phyloP scores from a whole-genome alignment of 2,113 vertebrate species.

The Chloroceryle aenea region DNA sequence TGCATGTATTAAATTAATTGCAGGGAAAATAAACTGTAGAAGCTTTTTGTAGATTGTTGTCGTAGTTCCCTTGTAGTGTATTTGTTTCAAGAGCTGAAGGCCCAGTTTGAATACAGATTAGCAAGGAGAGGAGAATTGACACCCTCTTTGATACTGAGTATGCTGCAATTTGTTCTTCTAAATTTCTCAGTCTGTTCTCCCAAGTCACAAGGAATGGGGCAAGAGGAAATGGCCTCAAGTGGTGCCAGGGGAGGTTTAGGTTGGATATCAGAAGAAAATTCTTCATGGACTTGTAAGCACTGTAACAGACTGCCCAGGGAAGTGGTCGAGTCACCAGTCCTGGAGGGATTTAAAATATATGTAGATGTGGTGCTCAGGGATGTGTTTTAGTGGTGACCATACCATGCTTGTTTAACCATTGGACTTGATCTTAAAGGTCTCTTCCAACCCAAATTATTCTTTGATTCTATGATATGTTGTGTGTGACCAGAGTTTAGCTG shows the following conservation, averaged over 20 bases:
- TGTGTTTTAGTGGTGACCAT: not conserved
- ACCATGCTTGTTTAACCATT: not conserved
- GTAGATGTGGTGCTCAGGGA: not conserved
- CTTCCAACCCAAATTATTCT: not conserved
- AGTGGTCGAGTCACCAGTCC: not conserved
- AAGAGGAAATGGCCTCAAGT: not conserved
- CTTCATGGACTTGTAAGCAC: not conserved
- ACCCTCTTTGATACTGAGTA: not conserved
- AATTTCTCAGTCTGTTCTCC: not conserved
- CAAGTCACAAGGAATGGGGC: not conserved
- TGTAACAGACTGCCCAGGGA: not conserved
- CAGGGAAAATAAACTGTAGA: not conserved
- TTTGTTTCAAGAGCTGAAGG: not conserved
- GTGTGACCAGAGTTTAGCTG: not conserved
- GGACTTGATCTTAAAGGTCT: not conserved
- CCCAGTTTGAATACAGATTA: accelerated
- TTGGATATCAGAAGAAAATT: not conserved
- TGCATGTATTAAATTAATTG: not conserved
- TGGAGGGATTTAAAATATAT: not conserved
- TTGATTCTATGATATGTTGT: not conserved
- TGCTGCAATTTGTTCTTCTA: not conserved
- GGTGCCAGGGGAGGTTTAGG: not conserved
- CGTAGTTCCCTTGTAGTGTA: not conserved
- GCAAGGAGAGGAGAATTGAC: not conserved
- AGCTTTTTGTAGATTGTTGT: accelerated